phyloP scores from a whole-genome alignment of 2,797 vertebrate genomes.

The Nyctalus aviator region DNA sequence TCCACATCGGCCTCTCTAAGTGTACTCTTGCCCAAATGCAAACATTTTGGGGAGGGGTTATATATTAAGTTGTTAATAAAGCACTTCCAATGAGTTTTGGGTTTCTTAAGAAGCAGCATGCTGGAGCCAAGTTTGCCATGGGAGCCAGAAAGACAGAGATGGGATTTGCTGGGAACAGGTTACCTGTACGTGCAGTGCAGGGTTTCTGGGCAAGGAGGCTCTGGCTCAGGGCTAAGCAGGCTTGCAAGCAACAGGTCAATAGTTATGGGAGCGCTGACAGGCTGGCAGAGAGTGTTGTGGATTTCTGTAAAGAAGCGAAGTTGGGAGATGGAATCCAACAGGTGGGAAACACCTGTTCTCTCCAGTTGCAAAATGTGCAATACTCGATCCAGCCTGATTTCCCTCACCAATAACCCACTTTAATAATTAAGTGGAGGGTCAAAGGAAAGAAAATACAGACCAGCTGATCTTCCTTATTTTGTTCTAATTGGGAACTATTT shows the following conservation, averaged over 20 bases:
- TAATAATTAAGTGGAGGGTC: neutral
- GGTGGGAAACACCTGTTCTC: slow-evolving; percentile 38
- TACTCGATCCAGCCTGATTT: neutral
- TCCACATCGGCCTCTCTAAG: neutral
- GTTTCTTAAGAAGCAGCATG: neutral
- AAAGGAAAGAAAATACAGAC: neutral
- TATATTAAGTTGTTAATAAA: neutral
- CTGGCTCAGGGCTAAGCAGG: neutral
- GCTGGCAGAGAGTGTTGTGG: neutral
- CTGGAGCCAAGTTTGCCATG: too few relatives aligned
- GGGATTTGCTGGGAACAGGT: neutral
- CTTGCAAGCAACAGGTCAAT: neutral
- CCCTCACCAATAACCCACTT: neutral
- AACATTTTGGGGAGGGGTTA: neutral
- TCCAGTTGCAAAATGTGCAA: neutral
- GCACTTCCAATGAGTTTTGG: neutral
- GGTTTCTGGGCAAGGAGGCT: neutral
- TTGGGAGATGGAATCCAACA: neutral
- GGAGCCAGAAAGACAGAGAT: neutral
- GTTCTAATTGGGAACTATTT: neutral
- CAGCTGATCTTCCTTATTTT: neutral
- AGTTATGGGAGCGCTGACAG: neutral
- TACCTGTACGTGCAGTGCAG: neutral
- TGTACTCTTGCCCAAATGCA: neutral
- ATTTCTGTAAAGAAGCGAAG: slow-evolving; percentile 27